phyloP scores from a whole-genome alignment of 2,113 vertebrate species.

The Jacana jacana region DNA sequence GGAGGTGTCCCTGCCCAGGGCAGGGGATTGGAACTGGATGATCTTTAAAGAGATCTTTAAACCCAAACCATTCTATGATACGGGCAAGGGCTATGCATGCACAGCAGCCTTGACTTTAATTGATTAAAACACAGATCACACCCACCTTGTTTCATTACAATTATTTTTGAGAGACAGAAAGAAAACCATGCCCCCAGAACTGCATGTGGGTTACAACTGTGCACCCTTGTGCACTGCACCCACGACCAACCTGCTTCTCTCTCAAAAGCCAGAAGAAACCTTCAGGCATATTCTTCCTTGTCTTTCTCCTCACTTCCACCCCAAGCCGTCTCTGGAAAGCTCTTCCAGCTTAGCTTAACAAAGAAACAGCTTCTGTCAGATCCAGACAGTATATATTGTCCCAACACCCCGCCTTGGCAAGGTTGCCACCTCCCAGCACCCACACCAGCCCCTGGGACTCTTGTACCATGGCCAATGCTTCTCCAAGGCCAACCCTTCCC shows the following conservation, averaged over 20 bases:
- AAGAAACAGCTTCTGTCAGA: too few relatives aligned
- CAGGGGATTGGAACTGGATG: too few relatives aligned
- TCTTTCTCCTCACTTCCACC: background rate
- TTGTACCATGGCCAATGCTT: background rate
- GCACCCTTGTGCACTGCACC: background rate
- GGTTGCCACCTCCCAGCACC: background rate
- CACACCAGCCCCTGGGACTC: background rate
- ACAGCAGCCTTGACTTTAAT: background rate
- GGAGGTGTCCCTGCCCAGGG: too few relatives aligned
- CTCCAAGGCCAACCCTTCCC: background rate
- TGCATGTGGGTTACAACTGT: rapidly evolving
- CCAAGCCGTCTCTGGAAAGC: background rate
- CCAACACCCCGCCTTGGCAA: background rate
- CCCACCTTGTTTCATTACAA: background rate
- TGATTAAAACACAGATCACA: background rate
- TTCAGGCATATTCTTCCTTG: background rate
- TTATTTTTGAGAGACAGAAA: background rate
- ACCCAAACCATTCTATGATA: too few relatives aligned
- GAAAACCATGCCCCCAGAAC: background rate
- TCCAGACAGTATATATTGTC: too few relatives aligned
- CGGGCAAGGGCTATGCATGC: background rate
- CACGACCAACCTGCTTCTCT: background rate
- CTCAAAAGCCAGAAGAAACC: background rate
- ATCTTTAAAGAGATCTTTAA: too few relatives aligned
- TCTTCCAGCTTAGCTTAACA: background rate